Evolutionary conservation across 2,888 invertebrate genomes (phyloP), one percentile per base, ranked within the genome.

Genomic region (Falcaria lacertinaria): DNA sequence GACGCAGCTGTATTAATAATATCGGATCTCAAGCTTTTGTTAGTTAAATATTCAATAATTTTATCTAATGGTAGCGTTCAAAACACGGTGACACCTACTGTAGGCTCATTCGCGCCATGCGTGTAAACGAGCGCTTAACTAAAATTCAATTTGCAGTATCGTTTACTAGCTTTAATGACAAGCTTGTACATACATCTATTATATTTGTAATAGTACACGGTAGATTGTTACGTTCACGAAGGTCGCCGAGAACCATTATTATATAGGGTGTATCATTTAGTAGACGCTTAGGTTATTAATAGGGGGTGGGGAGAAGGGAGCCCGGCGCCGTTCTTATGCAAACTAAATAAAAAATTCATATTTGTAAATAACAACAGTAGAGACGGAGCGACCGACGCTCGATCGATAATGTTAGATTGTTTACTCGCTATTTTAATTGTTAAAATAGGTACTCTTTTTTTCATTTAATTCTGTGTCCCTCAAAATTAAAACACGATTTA

Each of bases 301-400:
- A 62, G 68, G 64, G 70, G 67, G 62, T 42, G 54, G 47, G 41
- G 50, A 59, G 54, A 55, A 60, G 55, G 54, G 44, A 54, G 48
- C 54, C 49, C 52, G 68, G 65, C 66, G 66, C 66, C 67, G 57
- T 60, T 57, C 70, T 70, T 74, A 71, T 69, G 71, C 70, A 74
- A 75, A 78, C 74, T 68, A 66, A 64, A 71, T 77, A 72, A 77
- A 74, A 76, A 67, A 74, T 68, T 72, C 73, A 73, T 72, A 69
- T 68, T 69, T 66, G 65, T 74, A 71, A 74, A 71, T 69, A 69
- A 63, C 59, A 58, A 56, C 55, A 53, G 34, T 39, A 43, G 48
- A 55, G 54, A 54, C 48, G 59, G 43, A 53, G 51, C 43, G 48
- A 57, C 54, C 59, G 48, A 49, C 52, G 44, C 47, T 41, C 56